Base-by-base conservation (phyloP, 2,888 invertebrate genomes). In the Mimumesa dahlbomi region DNA sequence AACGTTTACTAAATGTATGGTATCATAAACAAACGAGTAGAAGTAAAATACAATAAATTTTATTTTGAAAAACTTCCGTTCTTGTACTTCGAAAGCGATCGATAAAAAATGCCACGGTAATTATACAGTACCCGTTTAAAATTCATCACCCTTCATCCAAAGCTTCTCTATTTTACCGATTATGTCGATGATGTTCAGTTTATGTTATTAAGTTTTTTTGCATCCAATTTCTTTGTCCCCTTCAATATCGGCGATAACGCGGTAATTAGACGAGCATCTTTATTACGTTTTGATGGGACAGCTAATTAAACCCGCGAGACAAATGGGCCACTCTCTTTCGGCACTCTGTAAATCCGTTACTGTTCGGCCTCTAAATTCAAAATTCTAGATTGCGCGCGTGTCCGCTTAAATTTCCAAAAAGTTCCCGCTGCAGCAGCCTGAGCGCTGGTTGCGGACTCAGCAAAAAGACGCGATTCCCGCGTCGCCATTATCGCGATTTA, bases 261-360 rank as follows among this genome's bases (percentile, higher is more conserved):
- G 1, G 43, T 34, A 31, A 36, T 16, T 64, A 64, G 59, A 59
- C 56, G 34, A 22, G 19, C 6, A 21, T 4, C 34, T 46, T 49
- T 64, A 59, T 59, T 50, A 59, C 59, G 50, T 45, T 58, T 58
- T 50, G 52, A 31, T 18, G 43, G 13, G 36, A 50, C 34, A n/a
- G 49, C 68, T 72, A 74, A 75, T 75, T 75, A 68, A 46, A 38
- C 16, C 57, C 57, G 42, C 34, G 57, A 75, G 72, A 75, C 61
- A 75, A 67, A 73, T 62, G 59, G 54, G 25, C 14, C 7, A 21
- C n/a, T 48, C 48, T 48, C 52, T 62, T 63, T 73, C 59, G 40
- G 42, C 64, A 62, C 69, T 75, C 66, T 65, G 75, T 76, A 76
- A 76, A 75, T 76, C 75, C 53, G 36, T 75, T 65, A 21, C 43